These are phyloP conservation scores for Lucilia cuprina DNA, from an alignment of 1,140 invertebrate species.

Conservation along the genomic window DNA sequence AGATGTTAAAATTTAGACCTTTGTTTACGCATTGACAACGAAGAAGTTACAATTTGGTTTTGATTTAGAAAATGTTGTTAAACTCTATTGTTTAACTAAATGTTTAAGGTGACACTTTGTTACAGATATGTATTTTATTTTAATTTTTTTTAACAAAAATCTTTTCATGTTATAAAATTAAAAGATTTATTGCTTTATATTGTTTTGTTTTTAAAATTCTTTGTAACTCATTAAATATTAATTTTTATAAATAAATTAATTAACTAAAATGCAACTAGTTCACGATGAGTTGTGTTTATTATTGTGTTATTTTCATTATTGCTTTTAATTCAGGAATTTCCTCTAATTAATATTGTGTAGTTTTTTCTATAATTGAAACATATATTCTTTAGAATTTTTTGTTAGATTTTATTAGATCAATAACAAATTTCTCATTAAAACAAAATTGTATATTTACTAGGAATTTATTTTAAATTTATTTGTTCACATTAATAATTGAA, in stretches of 20 bases:
- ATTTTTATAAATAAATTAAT: neutral
- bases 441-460: neutral
- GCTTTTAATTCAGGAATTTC: constrained; percentile 2
- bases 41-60: neutral
- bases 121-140: neutral
- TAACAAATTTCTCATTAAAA: constrained; percentile 12
- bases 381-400: neutral
- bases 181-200: neutral
- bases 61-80: neutral
- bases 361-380: neutral
- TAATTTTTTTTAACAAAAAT: neutral
- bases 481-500: neutral
- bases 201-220: neutral
- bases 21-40: neutral
- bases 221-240: neutral
- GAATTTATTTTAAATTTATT: neutral
- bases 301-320: neutral
- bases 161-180: neutral
- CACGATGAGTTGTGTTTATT: neutral
- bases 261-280: neutral
- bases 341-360: neutral
- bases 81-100: neutral
- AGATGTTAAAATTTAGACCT: neutral
- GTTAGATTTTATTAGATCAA: neutral
- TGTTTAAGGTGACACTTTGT: constrained; percentile 10